Base-by-base conservation (phyloP, 2,113 vertebrate species). In the Globicephala melas region DNA sequence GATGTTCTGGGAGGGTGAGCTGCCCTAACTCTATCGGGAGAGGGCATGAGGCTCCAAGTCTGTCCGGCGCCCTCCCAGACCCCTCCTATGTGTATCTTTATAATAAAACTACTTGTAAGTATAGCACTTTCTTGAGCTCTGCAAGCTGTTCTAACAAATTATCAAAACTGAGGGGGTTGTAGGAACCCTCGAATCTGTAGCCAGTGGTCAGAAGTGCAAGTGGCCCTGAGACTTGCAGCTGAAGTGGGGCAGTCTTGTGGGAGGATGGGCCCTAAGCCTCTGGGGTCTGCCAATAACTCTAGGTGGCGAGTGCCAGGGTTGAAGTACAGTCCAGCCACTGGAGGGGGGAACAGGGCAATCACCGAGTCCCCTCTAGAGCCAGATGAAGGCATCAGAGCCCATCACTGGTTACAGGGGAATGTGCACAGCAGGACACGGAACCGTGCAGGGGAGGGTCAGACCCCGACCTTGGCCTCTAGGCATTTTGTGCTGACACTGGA, bases 291-390 rank as follows among this genome's bases (percentile, higher is more conserved):
- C 1, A 0, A 13, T 25, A 10, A 6, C 21, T 33, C 20, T 25
- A 11, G 9, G 68, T 1, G 4, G 26, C 21, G 1, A 1, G 26
- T 38, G 21, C 11, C 68, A 65, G 86, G 28, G 38, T 1, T 6
- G 20, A 55, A 41, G 6, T 0, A 50, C 5, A 53, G 44, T 11
- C 62, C 44, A 63, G n/a, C 23, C 26, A 2, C 18, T 8, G 6
- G 0, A 44, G 55, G 15, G 13, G 28, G 26, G 44, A 11, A 44
- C 0, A 0, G 12, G 12, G 36, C 4, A 0, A 1, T 26, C 2
- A 3, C 0, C 2, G 9, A 0, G 2, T n/a, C 58, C 55, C 50
- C 26, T 50, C 41, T 0, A 15, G 36, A 53, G 18, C 21, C 53
- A 21, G 3, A 1, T 1, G 18, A 21, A 17, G 41, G 28, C 47